Conservation (phyloP, 1,140 invertebrate genomes). For the Trichonephila clavipes region DNA sequence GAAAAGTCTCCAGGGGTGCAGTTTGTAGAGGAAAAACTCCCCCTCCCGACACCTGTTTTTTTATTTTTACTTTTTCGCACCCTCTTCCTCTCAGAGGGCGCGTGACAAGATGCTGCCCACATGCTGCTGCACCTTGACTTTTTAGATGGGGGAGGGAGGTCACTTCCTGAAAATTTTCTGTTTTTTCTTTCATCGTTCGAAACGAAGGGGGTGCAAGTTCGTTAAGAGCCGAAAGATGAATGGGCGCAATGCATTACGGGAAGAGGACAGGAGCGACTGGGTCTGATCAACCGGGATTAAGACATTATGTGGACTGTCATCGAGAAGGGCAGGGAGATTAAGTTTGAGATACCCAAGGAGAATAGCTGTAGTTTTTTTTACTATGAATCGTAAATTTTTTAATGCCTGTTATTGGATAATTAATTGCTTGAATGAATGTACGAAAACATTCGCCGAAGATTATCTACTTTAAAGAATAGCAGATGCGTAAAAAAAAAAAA, state of each 20-base stretch:
- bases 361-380: not conserved
- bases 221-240: slow-evolving; percentile 25
- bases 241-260: not conserved
- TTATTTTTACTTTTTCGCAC: not conserved
- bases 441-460: not conserved
- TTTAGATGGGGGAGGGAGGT: not conserved
- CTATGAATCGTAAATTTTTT: not conserved
- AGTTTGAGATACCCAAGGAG: not conserved
- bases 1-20: not conserved
- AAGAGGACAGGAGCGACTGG: not conserved
- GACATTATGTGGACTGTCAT: not conserved
- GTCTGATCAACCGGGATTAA: not conserved
- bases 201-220: not conserved
- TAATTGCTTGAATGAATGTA: not conserved
- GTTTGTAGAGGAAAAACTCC: not conserved
- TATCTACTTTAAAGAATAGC: not conserved
- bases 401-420: not conserved
- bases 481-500: not conserved
- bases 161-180: slow-evolving; percentile 19
- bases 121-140: slow-evolving; percentile 15
- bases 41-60: not conserved
- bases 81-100: slow-evolving; percentile 36
- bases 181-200: not conserved
- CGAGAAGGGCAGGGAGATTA: not conserved
- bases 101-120: slow-evolving; percentile 43